These are phyloP conservation scores for Seriola dumerili DNA, from an alignment of 2,113 vertebrate species.

Conservation along the genomic window DNA sequence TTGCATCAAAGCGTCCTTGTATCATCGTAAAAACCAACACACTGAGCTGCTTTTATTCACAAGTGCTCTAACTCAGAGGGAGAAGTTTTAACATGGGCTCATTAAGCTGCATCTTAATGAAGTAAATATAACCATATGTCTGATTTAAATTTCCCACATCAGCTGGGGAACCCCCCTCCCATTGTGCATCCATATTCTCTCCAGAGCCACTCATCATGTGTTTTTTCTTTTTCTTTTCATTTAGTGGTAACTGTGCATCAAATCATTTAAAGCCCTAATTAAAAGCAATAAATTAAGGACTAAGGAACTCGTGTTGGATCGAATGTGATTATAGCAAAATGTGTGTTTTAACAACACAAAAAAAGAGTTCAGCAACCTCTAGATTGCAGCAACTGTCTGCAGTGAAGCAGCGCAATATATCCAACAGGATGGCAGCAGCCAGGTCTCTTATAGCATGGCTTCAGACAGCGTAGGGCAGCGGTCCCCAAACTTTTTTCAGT, in stretches of 20 bases:
- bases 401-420: not conserved
- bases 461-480: not conserved
- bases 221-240: not conserved
- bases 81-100: not conserved
- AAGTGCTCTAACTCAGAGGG: not conserved
- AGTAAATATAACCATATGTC: conserved; percentile 2
- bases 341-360: not conserved
- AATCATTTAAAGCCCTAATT: not conserved
- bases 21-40: conserved; percentile 5
- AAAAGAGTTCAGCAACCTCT: not conserved
- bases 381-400: not conserved
- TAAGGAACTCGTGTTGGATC: not conserved
- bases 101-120: not conserved
- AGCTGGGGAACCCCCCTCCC: not conserved
- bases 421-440: not conserved
- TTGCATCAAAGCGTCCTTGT: conserved; percentile 7
- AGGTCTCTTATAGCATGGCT: not conserved
- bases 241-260: conserved; percentile 14
- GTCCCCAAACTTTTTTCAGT: too few species aligned
- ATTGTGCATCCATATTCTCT: conserved; percentile 14
- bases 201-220: not conserved
- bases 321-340: conserved; percentile 11
- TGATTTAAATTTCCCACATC: conserved; percentile 24
- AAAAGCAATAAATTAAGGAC: not conserved
- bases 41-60: not conserved